These are phyloP conservation scores for Antheraea yamamai DNA, from an alignment of 2,888 invertebrate species.

Conservation along the genomic window DNA sequence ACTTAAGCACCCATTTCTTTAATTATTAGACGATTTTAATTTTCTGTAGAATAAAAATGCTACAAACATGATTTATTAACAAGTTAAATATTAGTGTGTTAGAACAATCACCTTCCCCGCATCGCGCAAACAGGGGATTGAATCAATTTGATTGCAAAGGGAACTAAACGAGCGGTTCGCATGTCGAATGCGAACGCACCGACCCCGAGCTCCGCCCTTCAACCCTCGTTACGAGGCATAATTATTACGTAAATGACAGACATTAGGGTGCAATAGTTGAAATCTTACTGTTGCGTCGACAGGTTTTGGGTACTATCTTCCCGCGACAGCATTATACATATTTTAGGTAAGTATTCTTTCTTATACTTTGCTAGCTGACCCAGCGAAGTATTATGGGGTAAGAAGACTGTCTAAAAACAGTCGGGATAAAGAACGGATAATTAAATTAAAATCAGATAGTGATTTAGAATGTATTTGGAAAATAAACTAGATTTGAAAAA, in stretches of 20 bases:
- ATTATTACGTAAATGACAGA: conserved; percentile 6
- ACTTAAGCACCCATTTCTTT: too few relatives aligned
- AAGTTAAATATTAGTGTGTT: not conserved
- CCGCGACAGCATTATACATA: not conserved
- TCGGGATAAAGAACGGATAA: too few relatives aligned
- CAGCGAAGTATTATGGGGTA: too few relatives aligned
- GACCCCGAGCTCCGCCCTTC: not conserved
- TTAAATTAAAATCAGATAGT: too few relatives aligned
- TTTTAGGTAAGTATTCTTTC: too few relatives aligned
- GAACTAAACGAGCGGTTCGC: conserved; percentile 56
- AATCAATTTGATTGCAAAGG: conserved; percentile 38
- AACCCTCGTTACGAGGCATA: not conserved
- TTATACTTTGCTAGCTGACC: too few relatives aligned
- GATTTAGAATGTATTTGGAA: too few relatives aligned
- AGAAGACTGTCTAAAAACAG: too few relatives aligned
- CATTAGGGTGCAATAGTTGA: not conserved
- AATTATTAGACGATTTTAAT: too few relatives aligned
- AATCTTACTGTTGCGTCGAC: not conserved
- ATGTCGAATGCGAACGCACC: conserved; percentile 32
- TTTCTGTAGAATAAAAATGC: too few relatives aligned
- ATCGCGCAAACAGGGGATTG: conserved; percentile 11
- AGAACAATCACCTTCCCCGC: not conserved
- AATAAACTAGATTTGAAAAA: too few relatives aligned
- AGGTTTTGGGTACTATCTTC: not conserved
- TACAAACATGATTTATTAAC: not conserved